phyloP scores from a whole-genome alignment of 1,140 invertebrate genomes.

The Apis dorsata region DNA sequence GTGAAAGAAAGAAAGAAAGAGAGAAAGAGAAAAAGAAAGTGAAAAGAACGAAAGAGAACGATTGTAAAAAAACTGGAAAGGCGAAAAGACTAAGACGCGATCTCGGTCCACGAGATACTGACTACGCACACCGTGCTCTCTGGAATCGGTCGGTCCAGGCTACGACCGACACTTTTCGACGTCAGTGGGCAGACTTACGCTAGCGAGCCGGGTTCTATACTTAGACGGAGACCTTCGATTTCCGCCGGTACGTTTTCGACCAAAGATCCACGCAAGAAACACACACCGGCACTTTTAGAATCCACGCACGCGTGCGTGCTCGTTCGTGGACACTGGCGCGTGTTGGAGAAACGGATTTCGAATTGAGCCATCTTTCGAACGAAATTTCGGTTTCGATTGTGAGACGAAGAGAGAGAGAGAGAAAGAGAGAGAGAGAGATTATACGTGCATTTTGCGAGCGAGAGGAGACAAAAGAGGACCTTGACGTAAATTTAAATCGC shows the following conservation, averaged over 20 bases:
- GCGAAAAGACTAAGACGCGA: too few relatives aligned
- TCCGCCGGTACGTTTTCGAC: slow-evolving; percentile 66
- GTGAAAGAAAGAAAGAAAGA: too few relatives aligned
- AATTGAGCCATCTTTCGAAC: neutral
- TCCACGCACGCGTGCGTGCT: neutral
- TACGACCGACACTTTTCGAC: slow-evolving; percentile 65
- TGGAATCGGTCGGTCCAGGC: slow-evolving; percentile 61
- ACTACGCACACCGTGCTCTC: neutral
- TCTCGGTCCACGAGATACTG: slow-evolving; percentile 19
- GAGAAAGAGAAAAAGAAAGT: too few relatives aligned
- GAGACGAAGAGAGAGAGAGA: neutral
- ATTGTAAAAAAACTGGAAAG: too few relatives aligned
- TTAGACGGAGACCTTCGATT: slow-evolving; percentile 67
- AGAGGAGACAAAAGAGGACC: slow-evolving; percentile 31
- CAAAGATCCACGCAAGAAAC: slow-evolving; percentile 48
- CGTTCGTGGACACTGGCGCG: neutral
- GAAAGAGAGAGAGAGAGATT: neutral
- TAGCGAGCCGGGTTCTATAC: slow-evolving; percentile 59
- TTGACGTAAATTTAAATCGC: slow-evolving; percentile 41
- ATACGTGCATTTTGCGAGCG: too few relatives aligned
- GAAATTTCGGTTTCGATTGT: slow-evolving; percentile 34
- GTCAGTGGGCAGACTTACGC: slow-evolving; percentile 59
- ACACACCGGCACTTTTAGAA: neutral
- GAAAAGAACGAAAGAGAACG: too few relatives aligned
- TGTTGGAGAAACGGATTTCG: neutral